Conservation (phyloP, 2,797 vertebrate species). For the Mycteria americana region DNA sequence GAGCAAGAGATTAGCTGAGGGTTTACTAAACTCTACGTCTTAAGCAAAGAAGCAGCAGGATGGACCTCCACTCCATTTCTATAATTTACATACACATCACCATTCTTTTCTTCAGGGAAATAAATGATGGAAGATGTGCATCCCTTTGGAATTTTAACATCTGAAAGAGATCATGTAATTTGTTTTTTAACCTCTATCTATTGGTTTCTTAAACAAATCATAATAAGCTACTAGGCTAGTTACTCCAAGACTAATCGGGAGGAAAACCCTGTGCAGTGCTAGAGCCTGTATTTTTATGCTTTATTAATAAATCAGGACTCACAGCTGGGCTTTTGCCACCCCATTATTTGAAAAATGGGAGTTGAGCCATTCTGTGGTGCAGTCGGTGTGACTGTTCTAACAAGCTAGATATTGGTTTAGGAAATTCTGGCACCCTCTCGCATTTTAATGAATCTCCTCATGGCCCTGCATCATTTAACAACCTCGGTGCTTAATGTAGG, state of each 20-base stretch:
- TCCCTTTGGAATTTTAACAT: background rate
- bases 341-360: background rate
- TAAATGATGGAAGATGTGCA: background rate
- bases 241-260: background rate
- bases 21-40: background rate
- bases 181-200: background rate
- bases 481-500: background rate
- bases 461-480: background rate
- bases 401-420: background rate
- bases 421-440: background rate
- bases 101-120: background rate
- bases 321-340: background rate
- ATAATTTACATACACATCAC: background rate
- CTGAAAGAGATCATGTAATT: background rate
- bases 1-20: background rate
- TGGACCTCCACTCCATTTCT: background rate
- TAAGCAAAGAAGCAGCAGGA: background rate
- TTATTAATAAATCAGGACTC: background rate
- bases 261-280: background rate
- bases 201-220: background rate
- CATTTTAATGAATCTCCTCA: background rate
- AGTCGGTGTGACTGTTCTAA: background rate
- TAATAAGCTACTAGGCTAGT: background rate
- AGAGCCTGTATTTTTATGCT: background rate
- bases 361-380: background rate